Percentiles rank a stretch among this genome's conserved stretches.
These are phyloP conservation scores for Calypte anna DNA, from an alignment of 2,113 vertebrate species.

Conservation along the genomic window DNA sequence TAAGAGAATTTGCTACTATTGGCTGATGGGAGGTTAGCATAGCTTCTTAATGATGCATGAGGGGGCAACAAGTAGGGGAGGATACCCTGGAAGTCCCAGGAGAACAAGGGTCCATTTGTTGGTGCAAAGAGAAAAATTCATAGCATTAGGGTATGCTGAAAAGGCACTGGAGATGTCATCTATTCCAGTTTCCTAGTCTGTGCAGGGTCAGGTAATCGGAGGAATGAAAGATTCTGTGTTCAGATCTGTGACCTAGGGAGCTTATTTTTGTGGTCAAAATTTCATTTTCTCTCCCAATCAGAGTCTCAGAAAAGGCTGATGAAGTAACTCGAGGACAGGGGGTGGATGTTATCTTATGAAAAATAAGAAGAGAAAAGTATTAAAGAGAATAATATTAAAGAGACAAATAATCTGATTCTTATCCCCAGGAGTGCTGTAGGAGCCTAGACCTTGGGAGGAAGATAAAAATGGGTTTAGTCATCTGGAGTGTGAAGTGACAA, in stretches of 20 bases:
- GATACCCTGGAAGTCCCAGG: background rate
- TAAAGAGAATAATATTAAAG: background rate
- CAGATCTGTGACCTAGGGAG: background rate
- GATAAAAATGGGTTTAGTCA: background rate
- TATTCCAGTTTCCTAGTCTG: background rate
- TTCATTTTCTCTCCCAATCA: background rate
- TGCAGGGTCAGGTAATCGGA: background rate
- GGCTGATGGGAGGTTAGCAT: background rate
- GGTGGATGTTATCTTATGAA: background rate
- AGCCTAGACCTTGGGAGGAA: background rate
- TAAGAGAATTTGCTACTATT: background rate
- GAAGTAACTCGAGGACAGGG: background rate
- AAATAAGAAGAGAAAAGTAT: background rate
- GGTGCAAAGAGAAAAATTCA: background rate
- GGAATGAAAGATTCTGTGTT: background rate
- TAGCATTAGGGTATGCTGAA: background rate
- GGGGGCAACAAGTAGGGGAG: background rate
- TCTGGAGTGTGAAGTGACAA: background rate
- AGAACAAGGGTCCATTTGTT: background rate
- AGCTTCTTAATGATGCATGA: background rate
- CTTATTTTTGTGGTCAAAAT: background rate
- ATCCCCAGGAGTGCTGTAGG: background rate
- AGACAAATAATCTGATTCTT: background rate
- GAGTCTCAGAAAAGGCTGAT: background rate
- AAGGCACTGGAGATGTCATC: background rate